Evolutionary conservation across 2,797 vertebrate genomes (phyloP).

Genomic region (Pseudomugil tenellus): DNA sequence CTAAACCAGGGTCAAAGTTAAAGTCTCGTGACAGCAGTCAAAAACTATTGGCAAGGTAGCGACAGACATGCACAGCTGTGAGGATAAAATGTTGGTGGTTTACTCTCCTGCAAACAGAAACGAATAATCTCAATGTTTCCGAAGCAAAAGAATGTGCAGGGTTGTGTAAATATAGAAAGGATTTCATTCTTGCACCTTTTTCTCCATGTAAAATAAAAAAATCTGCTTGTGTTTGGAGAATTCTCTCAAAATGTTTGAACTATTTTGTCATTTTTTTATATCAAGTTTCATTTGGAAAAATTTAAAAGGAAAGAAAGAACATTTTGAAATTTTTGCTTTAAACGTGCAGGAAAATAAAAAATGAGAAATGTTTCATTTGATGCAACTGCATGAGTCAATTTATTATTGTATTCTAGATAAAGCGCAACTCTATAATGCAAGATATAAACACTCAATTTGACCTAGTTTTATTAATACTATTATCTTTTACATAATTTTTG

Average conservation of each 20-base stretch:
- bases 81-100: background rate
- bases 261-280: background rate
- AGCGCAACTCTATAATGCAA: background rate
- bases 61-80: background rate
- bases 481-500: too few relatives aligned
- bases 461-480: background rate
- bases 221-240: too few relatives aligned
- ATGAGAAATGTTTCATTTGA: background rate
- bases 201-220: too few relatives aligned
- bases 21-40: constrained; percentile 15
- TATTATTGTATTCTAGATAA: background rate
- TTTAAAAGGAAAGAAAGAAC: background rate
- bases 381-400: background rate
- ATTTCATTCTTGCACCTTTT: too few relatives aligned
- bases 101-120: background rate
- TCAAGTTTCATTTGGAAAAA: background rate
- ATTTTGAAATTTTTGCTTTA: background rate
- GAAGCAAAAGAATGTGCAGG: background rate
- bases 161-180: background rate
- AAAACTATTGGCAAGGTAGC: background rate
- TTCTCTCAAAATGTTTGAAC: background rate
- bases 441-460: background rate
- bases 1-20: constrained; percentile 22
- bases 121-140: background rate
- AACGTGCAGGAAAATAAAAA: background rate